Evolutionary conservation across 2,888 invertebrate genomes (phyloP).

Genomic region (Malthinus seriepunctatus): DNA sequence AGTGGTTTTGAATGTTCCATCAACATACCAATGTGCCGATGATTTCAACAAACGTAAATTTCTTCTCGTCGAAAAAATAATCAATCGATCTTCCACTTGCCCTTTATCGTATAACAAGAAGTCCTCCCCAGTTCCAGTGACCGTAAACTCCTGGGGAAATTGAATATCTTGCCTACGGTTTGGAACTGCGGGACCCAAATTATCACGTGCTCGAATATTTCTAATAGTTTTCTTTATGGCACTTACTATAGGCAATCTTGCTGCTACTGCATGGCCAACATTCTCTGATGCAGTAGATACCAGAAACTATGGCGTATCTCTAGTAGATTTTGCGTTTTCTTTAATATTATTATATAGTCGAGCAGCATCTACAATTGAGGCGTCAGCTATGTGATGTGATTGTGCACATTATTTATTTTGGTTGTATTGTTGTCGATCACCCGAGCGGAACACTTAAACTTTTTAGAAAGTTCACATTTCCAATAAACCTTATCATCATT

Average conservation of each 20-base stretch:
- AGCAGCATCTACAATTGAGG: not conserved
- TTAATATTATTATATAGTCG: not conserved
- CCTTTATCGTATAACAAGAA: not conserved
- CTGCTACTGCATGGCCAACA: conserved; percentile 1
- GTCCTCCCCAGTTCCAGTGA: not conserved
- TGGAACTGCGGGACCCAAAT: not conserved
- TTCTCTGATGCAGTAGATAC: conserved; percentile 5
- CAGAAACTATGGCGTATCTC: conserved; percentile 4
- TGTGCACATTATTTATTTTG: conserved; percentile 2
- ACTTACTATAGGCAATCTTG: not conserved
- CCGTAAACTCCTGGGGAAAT: conserved; percentile 4
- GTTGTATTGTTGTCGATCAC: conserved; percentile 6
- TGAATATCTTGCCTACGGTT: too few relatives aligned
- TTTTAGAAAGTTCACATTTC: conserved; percentile 1
- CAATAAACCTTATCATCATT: conserved; percentile 4
- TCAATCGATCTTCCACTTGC: not conserved
- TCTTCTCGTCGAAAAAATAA: conserved; percentile 3
- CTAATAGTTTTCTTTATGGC: not conserved
- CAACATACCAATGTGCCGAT: conserved; percentile 2
- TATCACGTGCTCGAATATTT: too few relatives aligned
- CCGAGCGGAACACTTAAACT: conserved; percentile 3
- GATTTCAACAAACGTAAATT: conserved; percentile 7
- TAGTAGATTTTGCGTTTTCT: conserved; percentile 6
- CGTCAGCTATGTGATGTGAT: not conserved
- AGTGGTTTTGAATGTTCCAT: conserved; percentile 4